Evolutionary conservation across 2,113 vertebrate species (phyloP).

Genomic region (Mus spicilegus): DNA sequence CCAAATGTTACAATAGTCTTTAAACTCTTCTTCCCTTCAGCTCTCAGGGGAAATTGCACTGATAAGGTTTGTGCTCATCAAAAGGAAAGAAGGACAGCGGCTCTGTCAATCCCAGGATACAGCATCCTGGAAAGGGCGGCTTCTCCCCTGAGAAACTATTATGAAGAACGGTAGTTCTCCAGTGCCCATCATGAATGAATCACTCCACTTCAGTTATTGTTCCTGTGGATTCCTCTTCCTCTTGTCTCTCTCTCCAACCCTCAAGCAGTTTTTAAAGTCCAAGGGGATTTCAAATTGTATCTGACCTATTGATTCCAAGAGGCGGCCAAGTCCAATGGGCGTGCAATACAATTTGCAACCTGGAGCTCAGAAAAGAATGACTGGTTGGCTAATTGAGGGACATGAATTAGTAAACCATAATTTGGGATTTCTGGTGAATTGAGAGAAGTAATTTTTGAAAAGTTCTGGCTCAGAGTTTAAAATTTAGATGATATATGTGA

Average conservation of each 20-base stretch:
- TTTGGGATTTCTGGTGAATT: constrained; percentile 38
- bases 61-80: constrained; percentile 74
- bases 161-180: constrained; percentile 66
- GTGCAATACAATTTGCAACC: constrained; percentile 58
- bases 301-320: constrained; percentile 76
- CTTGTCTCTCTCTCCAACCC: constrained; percentile 58
- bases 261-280: constrained; percentile 78
- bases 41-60: constrained; percentile 45
- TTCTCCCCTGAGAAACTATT: constrained; percentile 77
- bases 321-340: constrained; percentile 63
- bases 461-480: background rate
- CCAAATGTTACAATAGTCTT: constrained; percentile 67
- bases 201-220: constrained; percentile 77
- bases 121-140: constrained; percentile 60
- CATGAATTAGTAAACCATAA: background rate
- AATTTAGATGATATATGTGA: background rate
- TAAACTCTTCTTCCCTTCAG: constrained; percentile 64
- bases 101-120: constrained; percentile 62
- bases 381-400: background rate
- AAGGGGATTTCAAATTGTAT: constrained; percentile 77
- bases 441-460: background rate
- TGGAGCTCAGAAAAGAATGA: constrained; percentile 35
- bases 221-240: constrained; percentile 56
- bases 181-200: constrained; percentile 60
- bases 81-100: constrained; percentile 1